These are phyloP conservation scores for Stramonita haemastoma DNA, from an alignment of 2,888 invertebrate genomes.

Conservation along the genomic window DNA sequence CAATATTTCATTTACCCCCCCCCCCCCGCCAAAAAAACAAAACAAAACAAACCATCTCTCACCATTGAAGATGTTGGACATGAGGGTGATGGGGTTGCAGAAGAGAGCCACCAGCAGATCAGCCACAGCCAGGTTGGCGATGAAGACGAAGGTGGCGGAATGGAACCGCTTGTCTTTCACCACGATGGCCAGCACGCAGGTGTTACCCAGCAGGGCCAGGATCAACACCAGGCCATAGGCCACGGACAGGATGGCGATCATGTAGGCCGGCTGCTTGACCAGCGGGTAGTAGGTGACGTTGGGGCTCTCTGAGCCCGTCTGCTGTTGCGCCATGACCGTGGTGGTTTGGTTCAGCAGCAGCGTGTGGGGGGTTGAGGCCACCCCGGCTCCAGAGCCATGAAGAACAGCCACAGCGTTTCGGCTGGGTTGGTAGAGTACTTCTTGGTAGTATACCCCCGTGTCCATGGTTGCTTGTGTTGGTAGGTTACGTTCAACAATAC, in stretches of 20 bases:
- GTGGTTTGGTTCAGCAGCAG: too few relatives aligned
- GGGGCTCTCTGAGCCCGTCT: background rate
- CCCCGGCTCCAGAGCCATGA: too few relatives aligned
- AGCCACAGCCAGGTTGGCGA: conserved; percentile 64
- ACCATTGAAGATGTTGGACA: conserved; percentile 60
- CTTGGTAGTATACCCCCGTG: too few relatives aligned
- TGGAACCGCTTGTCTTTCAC: conserved; percentile 71
- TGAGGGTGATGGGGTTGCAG: conserved; percentile 59
- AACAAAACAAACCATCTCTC: background rate
- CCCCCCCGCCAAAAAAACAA: too few relatives aligned
- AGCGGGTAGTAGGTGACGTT: conserved; percentile 44
- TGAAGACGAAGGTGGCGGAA: conserved; percentile 69
- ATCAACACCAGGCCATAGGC: conserved; percentile 71
- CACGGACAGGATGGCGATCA: conserved; percentile 61
- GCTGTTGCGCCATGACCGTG: background rate
- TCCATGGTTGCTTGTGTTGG: too few relatives aligned
- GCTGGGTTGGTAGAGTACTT: too few relatives aligned
- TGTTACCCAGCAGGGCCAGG: conserved; percentile 72
- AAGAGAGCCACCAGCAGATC: conserved; percentile 62
- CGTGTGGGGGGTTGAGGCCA: too few relatives aligned
- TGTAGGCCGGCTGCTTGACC: conserved; percentile 57
- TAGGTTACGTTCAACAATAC: too few relatives aligned
- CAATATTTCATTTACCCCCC: too few relatives aligned
- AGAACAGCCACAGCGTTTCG: too few relatives aligned
- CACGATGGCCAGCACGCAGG: conserved; percentile 73